These are phyloP conservation scores for Drosophila aff. DNA, from an alignment of 1,140 invertebrate species.

Conservation along the genomic window DNA sequence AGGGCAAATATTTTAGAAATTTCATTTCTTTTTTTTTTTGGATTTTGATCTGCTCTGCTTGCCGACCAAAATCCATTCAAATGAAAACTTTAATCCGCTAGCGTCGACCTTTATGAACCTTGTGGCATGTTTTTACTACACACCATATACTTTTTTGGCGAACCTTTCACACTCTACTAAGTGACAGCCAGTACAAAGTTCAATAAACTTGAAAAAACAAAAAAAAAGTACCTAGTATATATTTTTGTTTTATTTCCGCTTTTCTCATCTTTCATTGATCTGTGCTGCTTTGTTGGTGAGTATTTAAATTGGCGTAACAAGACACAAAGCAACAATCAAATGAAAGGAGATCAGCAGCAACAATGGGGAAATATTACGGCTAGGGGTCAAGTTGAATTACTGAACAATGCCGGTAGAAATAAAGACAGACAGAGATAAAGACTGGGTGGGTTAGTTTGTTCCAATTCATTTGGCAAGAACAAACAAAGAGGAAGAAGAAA, in stretches of 20 bases:
- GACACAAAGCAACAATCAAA: slow-evolving; percentile 45
- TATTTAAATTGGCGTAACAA: slow-evolving; percentile 74
- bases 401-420: slow-evolving; percentile 55
- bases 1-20: slow-evolving; percentile 20
- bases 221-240: slow-evolving; percentile 8
- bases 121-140: slow-evolving; percentile 4
- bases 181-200: slow-evolving; percentile 43
- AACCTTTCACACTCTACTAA: slow-evolving; percentile 64
- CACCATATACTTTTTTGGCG: background rate
- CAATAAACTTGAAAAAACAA: slow-evolving; percentile 56
- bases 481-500: slow-evolving; percentile 33
- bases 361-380: slow-evolving; percentile 51
- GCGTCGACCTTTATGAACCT: slow-evolving; percentile 3
- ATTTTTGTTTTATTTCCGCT: slow-evolving; percentile 66
- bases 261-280: slow-evolving; percentile 36
- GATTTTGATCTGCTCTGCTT: slow-evolving; percentile 17
- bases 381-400: slow-evolving; percentile 66
- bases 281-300: slow-evolving; percentile 19
- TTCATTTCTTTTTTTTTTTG: slow-evolving; percentile 1
- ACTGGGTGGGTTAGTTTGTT: slow-evolving; percentile 47
- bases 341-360: slow-evolving; percentile 17
- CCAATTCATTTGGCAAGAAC: slow-evolving; percentile 76
- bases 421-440: background rate
- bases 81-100: slow-evolving; percentile 14
- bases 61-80: slow-evolving; percentile 10